Percentiles rank a stretch among this genome's conserved stretches.
These are phyloP conservation scores for Callopanchax toddi DNA, from an alignment of 2,113 vertebrate genomes.

Conservation along the genomic window DNA sequence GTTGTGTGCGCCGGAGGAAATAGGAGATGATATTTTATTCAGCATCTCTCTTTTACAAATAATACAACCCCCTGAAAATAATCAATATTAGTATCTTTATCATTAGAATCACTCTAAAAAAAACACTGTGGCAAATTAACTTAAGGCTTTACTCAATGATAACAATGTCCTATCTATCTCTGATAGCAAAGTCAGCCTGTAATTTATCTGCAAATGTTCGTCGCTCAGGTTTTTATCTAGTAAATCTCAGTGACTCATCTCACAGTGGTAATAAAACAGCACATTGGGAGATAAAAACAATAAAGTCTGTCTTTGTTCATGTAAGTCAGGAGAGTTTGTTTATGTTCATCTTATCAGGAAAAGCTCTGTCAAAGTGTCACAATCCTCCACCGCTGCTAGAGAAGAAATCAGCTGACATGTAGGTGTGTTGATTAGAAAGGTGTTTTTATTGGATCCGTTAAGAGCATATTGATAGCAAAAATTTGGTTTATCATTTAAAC, in stretches of 20 bases:
- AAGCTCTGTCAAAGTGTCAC: too few species aligned
- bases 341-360: too few species aligned
- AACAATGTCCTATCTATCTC: background rate
- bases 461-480: too few species aligned
- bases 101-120: background rate
- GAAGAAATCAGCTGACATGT: too few species aligned
- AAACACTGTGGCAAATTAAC: background rate
- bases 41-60: background rate
- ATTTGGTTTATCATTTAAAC: too few species aligned
- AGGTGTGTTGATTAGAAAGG: too few species aligned
- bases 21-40: background rate
- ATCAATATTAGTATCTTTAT: constrained; percentile 19
- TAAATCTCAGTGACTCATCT: background rate
- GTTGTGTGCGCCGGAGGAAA: constrained; percentile 4
- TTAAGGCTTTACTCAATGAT: background rate
- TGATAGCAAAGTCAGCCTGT: background rate
- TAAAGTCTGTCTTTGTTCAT: background rate
- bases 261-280: background rate
- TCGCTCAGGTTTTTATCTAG: background rate
- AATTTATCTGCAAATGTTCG: background rate
- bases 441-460: too few species aligned
- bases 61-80: constrained; percentile 9
- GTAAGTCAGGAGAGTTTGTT: background rate
- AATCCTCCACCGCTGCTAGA: too few species aligned
- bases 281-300: background rate